Conservation (phyloP, 2,113 vertebrate genomes). For the Mirza zaza region DNA sequence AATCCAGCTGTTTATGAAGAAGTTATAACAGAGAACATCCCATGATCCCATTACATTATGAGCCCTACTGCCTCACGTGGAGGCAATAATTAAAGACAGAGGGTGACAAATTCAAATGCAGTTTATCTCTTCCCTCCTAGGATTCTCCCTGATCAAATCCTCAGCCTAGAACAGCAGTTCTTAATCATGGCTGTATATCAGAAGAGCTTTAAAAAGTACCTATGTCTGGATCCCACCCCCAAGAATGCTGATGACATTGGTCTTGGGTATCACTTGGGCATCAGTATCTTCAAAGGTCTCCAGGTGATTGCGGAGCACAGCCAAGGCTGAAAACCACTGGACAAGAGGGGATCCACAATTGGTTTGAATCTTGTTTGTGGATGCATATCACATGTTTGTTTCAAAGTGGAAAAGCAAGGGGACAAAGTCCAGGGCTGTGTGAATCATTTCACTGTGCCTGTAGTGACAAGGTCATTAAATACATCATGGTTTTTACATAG, state of each 20-base stretch:
- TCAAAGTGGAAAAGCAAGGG: neutral
- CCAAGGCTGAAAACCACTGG: neutral
- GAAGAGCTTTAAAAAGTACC: neutral
- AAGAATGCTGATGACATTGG: neutral
- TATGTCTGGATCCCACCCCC: neutral
- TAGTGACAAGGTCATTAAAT: neutral
- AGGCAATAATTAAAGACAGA: constrained; percentile 8
- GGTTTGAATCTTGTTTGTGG: neutral
- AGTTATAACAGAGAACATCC: neutral
- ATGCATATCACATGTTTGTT: neutral
- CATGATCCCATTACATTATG: neutral
- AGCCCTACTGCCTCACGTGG: neutral
- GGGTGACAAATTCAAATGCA: neutral
- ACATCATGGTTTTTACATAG: neutral
- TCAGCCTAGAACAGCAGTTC: neutral
- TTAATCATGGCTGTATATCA: neutral
- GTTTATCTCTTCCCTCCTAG: neutral
- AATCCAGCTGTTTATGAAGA: constrained; percentile 13
- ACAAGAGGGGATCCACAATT: neutral
- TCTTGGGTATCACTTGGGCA: neutral
- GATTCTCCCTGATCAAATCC: neutral
- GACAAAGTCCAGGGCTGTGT: neutral
- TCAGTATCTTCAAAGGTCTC: neutral
- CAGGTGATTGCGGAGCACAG: neutral
- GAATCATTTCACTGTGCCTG: neutral